Percentiles rank a stretch among this genome's conserved stretches.
Evolutionary conservation across 2,113 vertebrate species (phyloP).

Genomic region (Rhineura floridana): DNA sequence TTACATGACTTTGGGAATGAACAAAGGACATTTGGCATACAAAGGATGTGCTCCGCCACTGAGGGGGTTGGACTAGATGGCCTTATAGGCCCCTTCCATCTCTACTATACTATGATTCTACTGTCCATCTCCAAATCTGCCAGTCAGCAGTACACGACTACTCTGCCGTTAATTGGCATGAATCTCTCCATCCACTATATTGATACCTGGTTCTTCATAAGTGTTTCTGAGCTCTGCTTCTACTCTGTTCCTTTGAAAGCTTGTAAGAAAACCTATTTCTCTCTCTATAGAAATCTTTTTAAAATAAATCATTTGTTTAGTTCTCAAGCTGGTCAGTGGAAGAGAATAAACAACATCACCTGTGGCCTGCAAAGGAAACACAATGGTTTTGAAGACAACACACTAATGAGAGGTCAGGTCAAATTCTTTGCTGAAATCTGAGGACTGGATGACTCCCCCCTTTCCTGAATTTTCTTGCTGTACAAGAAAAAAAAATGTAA

Average conservation of each 20-base stretch:
- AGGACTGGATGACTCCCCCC: accelerated
- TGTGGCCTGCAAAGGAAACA: neutral
- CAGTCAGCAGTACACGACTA: constrained; percentile 11
- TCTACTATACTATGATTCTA: too few species aligned
- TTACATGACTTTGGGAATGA: neutral
- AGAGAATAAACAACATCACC: constrained; percentile 17
- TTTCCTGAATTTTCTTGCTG: neutral
- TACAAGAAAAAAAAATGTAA: neutral
- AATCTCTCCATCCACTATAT: constrained; percentile 34
- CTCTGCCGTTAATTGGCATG: neutral
- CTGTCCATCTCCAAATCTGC: neutral
- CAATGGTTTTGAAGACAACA: neutral
- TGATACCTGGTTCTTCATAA: constrained; percentile 56
- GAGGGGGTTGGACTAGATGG: too few species aligned
- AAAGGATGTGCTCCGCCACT: too few species aligned
- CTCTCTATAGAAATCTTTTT: neutral
- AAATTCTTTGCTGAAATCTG: neutral
- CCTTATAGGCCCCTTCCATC: too few species aligned
- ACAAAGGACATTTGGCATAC: neutral
- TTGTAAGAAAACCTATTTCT: neutral
- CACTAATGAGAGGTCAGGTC: constrained; percentile 12
- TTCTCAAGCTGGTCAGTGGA: neutral
- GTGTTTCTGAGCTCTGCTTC: constrained; percentile 42
- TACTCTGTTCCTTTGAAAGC: constrained; percentile 40
- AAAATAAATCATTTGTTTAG: constrained; percentile 1